Conservation (phyloP, 2,797 vertebrate genomes). For the Poecilia picta region DNA sequence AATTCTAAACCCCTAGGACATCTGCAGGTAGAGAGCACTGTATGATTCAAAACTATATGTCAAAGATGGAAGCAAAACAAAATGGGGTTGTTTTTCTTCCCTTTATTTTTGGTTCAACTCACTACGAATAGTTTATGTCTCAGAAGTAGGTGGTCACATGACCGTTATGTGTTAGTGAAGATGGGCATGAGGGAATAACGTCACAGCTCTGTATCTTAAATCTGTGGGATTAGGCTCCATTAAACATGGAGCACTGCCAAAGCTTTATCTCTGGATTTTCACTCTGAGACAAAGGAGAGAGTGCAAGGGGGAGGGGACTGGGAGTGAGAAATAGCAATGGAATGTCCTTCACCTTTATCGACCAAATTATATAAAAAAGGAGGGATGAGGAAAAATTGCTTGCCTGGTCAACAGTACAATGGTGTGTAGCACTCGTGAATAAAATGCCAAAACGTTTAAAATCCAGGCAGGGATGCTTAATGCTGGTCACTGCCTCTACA, state of each 20-base stretch:
- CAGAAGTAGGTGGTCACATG: slow-evolving; percentile 61
- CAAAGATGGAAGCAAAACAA: background rate
- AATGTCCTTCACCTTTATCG: slow-evolving; percentile 84
- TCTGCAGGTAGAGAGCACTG: slow-evolving; percentile 10
- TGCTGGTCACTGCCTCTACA: slow-evolving; percentile 34
- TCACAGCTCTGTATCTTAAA: slow-evolving; percentile 81
- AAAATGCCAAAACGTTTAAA: slow-evolving; percentile 58
- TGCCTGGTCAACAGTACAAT: slow-evolving; percentile 60
- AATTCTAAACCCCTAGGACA: slow-evolving; percentile 58
- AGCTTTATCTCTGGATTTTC: slow-evolving; percentile 82
- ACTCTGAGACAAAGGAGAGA: slow-evolving; percentile 74
- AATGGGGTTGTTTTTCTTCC: slow-evolving; percentile 29
- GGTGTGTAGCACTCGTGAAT: slow-evolving; percentile 47
- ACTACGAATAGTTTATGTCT: slow-evolving; percentile 32
- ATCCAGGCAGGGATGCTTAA: slow-evolving; percentile 29
- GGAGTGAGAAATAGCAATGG: slow-evolving; percentile 71
- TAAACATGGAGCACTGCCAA: slow-evolving; percentile 78
- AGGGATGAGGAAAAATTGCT: slow-evolving; percentile 74
- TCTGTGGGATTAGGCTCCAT: slow-evolving; percentile 84
- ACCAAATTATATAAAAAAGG: slow-evolving; percentile 75
- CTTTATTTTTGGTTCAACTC: slow-evolving; percentile 42
- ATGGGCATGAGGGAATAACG: slow-evolving; percentile 79
- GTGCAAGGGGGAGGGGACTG: slow-evolving; percentile 49
- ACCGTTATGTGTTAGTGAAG: slow-evolving; percentile 67
- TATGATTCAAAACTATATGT: slow-evolving; percentile 18